Percentiles rank a stretch among this genome's conserved stretches.
Evolutionary conservation across 2,113 vertebrate genomes (phyloP).

Genomic region (Hemichromis elongatus): DNA sequence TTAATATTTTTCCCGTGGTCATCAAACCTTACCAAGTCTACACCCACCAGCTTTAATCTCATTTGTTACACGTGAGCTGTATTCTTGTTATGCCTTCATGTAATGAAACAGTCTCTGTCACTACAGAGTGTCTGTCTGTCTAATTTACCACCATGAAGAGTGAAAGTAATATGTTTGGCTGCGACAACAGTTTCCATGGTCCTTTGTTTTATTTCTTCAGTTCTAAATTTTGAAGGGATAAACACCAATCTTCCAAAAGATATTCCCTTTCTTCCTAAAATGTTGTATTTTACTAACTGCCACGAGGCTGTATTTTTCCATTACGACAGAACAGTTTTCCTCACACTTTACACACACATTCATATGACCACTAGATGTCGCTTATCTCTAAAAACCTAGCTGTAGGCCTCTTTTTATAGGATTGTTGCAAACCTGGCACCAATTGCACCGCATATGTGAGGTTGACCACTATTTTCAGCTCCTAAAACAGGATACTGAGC

Average conservation of each 20-base stretch:
- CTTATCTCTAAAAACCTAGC: neutral
- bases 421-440: neutral
- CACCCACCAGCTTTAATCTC: neutral
- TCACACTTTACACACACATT: neutral
- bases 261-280: neutral
- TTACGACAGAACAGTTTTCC: neutral
- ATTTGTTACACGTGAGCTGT: neutral
- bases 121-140: neutral
- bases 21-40: neutral
- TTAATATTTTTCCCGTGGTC: neutral
- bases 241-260: neutral
- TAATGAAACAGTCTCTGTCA: neutral
- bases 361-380: neutral
- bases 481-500: neutral
- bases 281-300: neutral
- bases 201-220: neutral
- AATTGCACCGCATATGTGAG: neutral
- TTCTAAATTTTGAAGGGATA: neutral
- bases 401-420: neutral
- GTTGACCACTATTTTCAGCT: neutral
- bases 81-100: neutral
- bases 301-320: neutral
- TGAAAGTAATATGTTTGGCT: neutral
- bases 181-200: neutral
- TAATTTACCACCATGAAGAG: neutral